A percentile compares a stretch with the other conserved stretches of the same genome.
These are phyloP conservation scores for Diaprepes abbreviatus DNA, from an alignment of 2,888 invertebrate genomes.

Conservation along the genomic window DNA sequence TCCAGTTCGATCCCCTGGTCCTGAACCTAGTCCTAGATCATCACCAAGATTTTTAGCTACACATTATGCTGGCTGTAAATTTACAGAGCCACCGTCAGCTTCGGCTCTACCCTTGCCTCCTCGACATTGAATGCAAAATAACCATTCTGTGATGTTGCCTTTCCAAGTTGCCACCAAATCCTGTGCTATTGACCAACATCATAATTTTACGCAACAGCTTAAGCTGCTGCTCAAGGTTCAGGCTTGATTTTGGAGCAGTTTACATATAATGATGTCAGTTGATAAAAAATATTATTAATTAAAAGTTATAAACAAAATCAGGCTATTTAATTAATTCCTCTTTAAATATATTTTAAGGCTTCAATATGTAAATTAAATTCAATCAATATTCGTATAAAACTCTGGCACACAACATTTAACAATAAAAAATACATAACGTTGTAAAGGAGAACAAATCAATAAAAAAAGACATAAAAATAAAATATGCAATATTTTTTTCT, in stretches of 20 bases:
- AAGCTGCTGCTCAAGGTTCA: conserved; percentile 67
- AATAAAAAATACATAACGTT: no score
- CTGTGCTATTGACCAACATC: conserved; percentile 53
- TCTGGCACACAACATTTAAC: no score
- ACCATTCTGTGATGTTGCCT: conserved; percentile 71
- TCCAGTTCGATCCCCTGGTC: conserved; percentile 47
- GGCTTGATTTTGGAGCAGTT: conserved; percentile 62
- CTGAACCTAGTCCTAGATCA: conserved; percentile 57
- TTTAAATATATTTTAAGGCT: no score
- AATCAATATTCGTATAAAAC: no score
- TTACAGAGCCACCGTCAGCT: conserved; percentile 80
- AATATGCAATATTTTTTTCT: no score
- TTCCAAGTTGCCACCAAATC: conserved; percentile 45
- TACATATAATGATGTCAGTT: conserved; percentile 46
- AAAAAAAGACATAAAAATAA: no score
- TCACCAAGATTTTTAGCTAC: conserved; percentile 66
- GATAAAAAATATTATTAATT: conserved; percentile 36
- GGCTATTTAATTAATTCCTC: no score
- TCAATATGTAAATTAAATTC: no score
- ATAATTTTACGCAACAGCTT: conserved; percentile 64
- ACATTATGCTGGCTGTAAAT: conserved; percentile 77
- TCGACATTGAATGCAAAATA: conserved; percentile 75
- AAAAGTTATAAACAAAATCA: no score
- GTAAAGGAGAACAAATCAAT: no score
- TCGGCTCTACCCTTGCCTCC: conserved; percentile 81